Conservation (phyloP, 2,113 vertebrate genomes). For the Sinocyclocheilus maitianheensis region DNA sequence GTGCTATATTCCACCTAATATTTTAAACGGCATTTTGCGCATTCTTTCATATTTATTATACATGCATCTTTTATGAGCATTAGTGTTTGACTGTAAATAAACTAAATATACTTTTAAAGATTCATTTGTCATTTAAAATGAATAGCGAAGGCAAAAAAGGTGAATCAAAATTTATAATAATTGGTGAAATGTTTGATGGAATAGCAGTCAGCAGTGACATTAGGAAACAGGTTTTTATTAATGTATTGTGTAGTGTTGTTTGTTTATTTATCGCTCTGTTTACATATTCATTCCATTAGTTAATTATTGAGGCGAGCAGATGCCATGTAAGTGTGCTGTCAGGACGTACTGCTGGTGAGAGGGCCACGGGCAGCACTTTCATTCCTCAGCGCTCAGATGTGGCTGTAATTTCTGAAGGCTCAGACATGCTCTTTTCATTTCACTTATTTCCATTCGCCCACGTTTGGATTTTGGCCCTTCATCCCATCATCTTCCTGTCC, state of each 20-base stretch:
- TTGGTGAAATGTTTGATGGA: not conserved
- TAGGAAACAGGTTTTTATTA: conserved; percentile 6
- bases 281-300: conserved; percentile 48
- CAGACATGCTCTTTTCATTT: conserved; percentile 44
- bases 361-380: not conserved
- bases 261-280: conserved; percentile 44
- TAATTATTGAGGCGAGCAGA: conserved; percentile 46
- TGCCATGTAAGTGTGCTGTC: conserved; percentile 43
- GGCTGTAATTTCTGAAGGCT: conserved; percentile 44
- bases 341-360: conserved; percentile 18
- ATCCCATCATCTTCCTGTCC: conserved; percentile 3
- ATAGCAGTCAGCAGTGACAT: not conserved
- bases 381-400: conserved; percentile 31
- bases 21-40: too few relatives aligned
- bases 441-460: conserved; percentile 19
- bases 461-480: conserved; percentile 38
- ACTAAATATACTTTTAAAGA: not conserved
- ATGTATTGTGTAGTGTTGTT: conserved; percentile 29
- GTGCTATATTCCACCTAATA: not conserved
- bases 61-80: not conserved
- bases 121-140: not conserved
- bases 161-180: not conserved
- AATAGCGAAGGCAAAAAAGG: not conserved
- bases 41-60: not conserved
- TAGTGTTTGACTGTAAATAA: not conserved